These are phyloP conservation scores for Lonchura striata DNA, from an alignment of 2,113 vertebrate species.

Conservation along the genomic window DNA sequence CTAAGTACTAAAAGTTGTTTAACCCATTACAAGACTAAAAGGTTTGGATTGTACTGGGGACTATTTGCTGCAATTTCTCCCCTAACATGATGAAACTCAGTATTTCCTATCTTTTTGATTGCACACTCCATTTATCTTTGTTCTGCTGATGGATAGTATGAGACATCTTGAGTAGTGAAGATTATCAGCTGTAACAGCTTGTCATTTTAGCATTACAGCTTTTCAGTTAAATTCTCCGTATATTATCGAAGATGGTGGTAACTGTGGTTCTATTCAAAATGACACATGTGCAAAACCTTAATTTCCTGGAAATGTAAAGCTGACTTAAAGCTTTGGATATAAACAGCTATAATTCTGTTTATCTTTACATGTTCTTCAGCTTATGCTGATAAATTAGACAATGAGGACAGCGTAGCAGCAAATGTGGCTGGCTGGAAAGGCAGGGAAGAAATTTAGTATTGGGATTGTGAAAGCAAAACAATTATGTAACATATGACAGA, in stretches of 20 bases:
- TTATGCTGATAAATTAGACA: neutral
- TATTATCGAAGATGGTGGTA: neutral
- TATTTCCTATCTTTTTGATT: neutral
- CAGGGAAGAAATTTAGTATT: neutral
- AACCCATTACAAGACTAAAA: neutral
- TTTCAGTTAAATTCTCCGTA: neutral
- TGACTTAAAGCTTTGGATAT: neutral
- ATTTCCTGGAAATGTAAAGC: neutral
- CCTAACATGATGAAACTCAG: neutral
- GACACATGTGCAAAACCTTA: neutral
- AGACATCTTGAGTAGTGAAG: neutral
- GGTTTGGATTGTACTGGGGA: neutral
- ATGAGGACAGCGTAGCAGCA: neutral
- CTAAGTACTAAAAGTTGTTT: neutral
- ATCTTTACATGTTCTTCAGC: neutral
- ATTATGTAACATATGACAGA: neutral
- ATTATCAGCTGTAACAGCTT: neutral
- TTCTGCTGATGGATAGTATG: neutral
- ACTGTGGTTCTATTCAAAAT: neutral
- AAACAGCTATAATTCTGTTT: neutral
- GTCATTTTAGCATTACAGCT: neutral
- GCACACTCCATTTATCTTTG: neutral
- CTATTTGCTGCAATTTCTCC: neutral
- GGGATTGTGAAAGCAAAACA: neutral
- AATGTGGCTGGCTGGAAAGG: neutral